These are phyloP conservation scores for Nothura maculosa DNA, from an alignment of 2,797 vertebrate genomes.

Conservation along the genomic window DNA sequence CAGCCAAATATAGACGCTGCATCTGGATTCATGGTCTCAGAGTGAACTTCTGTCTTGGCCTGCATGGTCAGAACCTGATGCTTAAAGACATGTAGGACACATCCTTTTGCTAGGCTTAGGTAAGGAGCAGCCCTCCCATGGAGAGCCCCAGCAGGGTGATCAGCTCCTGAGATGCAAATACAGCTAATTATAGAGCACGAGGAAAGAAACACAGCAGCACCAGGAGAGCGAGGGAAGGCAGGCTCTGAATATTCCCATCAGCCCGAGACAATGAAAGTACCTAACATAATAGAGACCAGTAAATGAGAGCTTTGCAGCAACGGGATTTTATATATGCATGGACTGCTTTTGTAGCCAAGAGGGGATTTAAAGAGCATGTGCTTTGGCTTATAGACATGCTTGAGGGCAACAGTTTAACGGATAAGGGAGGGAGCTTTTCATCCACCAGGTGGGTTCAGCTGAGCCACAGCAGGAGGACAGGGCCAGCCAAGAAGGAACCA, in stretches of 20 bases:
- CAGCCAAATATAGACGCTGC: neutral
- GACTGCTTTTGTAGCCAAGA: neutral
- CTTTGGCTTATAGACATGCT: neutral
- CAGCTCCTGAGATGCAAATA: neutral
- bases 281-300: neutral
- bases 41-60: neutral
- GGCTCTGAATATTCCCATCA: neutral
- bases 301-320: neutral
- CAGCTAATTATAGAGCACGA: neutral
- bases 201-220: neutral
- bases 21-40: neutral
- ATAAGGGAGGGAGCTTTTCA: neutral
- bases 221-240: neutral
- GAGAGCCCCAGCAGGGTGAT: neutral
- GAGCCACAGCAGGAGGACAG: neutral
- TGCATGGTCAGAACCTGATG: neutral
- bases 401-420: neutral
- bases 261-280: neutral
- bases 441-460: neutral
- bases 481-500: neutral
- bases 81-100: neutral
- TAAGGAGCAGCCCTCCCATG: neutral
- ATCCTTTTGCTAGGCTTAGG: neutral
- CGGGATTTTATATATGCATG: neutral
- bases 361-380: neutral